Conservation (phyloP, 2,797 vertebrate genomes). For the Orestias chungarensis region DNA sequence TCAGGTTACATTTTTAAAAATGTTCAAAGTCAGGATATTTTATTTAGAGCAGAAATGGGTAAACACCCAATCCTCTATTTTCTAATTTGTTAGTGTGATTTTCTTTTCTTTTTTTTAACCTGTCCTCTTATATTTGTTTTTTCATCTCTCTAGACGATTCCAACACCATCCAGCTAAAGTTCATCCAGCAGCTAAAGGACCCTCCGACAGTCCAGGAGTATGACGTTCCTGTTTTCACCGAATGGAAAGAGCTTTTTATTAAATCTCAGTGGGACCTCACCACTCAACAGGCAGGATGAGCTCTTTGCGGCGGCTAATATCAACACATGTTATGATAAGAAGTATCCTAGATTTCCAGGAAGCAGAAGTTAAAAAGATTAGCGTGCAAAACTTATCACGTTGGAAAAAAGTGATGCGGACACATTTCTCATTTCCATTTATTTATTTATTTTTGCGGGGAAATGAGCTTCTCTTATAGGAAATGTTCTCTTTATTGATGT, state of each 20-base stretch:
- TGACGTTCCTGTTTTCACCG: slow-evolving; percentile 94
- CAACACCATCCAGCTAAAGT: slow-evolving; percentile 96
- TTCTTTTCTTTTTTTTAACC: background rate
- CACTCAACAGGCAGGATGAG: slow-evolving; percentile 89
- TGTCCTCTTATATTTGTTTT: background rate
- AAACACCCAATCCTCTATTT: no score
- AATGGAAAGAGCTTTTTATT: slow-evolving; percentile 93
- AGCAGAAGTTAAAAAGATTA: slow-evolving; percentile 7
- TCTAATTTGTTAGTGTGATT: background rate
- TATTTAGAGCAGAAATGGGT: no score
- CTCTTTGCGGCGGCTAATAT: background rate
- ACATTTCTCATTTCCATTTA: background rate
- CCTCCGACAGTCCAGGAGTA: slow-evolving; percentile 96
- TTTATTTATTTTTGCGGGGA: slow-evolving; percentile 7
- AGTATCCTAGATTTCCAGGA: slow-evolving; percentile 15
- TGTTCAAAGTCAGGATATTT: no score
- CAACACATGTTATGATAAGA: slow-evolving; percentile 1
- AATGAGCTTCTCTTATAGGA: background rate
- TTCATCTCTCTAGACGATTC: slow-evolving; percentile 86
- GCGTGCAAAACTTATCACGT: slow-evolving; percentile 20
- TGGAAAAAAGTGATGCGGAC: background rate
- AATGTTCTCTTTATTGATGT: background rate
- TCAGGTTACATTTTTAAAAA: no score
- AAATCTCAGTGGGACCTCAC: slow-evolving; percentile 98
- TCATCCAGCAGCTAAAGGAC: slow-evolving; percentile 91